These are phyloP conservation scores for Ophion ellenae DNA, from an alignment of 2,888 invertebrate genomes.

Conservation along the genomic window DNA sequence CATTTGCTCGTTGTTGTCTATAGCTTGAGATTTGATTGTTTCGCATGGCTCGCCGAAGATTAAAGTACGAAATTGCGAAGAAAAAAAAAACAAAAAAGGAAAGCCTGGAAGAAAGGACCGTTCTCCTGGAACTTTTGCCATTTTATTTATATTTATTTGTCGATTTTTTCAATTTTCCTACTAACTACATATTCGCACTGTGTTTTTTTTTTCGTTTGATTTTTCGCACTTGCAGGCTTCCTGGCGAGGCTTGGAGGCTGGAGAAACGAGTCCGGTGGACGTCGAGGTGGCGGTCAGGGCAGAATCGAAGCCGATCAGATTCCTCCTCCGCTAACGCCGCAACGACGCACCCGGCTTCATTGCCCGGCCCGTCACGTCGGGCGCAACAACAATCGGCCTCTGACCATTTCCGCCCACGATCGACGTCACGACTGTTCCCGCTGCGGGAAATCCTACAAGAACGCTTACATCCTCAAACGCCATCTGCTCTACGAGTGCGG, in stretches of 20 bases:
- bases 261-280: slow-evolving; percentile 71
- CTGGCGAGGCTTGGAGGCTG: slow-evolving; percentile 78
- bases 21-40: slow-evolving; percentile 82
- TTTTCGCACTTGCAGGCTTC: slow-evolving; percentile 77
- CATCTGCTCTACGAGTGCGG: slow-evolving; percentile 85
- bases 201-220: slow-evolving; percentile 27
- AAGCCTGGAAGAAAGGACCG: slow-evolving; percentile 32
- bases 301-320: slow-evolving; percentile 69
- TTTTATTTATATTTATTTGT: slow-evolving; percentile 22
- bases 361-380: slow-evolving; percentile 78
- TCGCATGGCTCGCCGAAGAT: slow-evolving; percentile 81
- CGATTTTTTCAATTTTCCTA: slow-evolving; percentile 27
- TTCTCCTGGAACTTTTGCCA: background rate
- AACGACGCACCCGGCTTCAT: slow-evolving; percentile 80
- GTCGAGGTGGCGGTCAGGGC: slow-evolving; percentile 62
- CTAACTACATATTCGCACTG: slow-evolving; percentile 48
- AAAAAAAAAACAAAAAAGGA: slow-evolving; percentile 17
- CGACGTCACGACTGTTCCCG: slow-evolving; percentile 84
- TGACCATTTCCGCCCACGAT: slow-evolving; percentile 75
- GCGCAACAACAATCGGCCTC: slow-evolving; percentile 76
- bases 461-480: slow-evolving; percentile 87
- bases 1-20: slow-evolving; percentile 82
- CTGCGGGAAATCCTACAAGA: slow-evolving; percentile 87
- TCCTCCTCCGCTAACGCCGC: slow-evolving; percentile 80
- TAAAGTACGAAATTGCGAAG: background rate